phyloP scores from a whole-genome alignment of 2,888 invertebrate genomes.

The Drosophila cracens region DNA sequence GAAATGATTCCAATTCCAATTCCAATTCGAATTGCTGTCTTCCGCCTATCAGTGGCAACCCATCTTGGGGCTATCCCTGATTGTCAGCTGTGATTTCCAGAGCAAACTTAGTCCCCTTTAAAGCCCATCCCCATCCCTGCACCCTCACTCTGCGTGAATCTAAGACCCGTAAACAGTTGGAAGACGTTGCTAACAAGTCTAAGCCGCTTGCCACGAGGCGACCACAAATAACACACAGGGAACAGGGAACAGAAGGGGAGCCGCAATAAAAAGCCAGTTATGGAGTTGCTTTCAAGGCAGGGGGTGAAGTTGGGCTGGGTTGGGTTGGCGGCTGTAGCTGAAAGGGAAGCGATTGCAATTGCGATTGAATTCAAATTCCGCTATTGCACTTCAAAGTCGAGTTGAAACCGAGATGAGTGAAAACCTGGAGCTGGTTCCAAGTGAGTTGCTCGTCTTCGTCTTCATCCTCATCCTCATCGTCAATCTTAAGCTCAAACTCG shows the following conservation, averaged over 20 bases:
- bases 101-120: not conserved
- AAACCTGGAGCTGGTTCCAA: conserved; percentile 47
- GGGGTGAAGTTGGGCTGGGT: not conserved
- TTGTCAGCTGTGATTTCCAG: conserved; percentile 40
- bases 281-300: conserved; percentile 2
- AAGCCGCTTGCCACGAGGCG: conserved; percentile 45
- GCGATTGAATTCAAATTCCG: conserved; percentile 75
- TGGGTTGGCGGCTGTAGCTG: not conserved
- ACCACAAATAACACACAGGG: conserved; percentile 39
- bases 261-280: conserved; percentile 48
- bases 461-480: conserved; percentile 14
- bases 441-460: conserved; percentile 26
- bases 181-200: conserved; percentile 69
- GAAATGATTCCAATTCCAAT: conserved; percentile 14
- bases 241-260: conserved; percentile 17
- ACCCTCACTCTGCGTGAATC: not conserved
- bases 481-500: conserved; percentile 2
- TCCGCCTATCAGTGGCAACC: conserved; percentile 29
- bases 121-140: not conserved
- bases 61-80: conserved; percentile 48
- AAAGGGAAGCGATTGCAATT: conserved; percentile 55
- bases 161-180: conserved; percentile 51
- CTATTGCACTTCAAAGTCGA: conserved; percentile 69
- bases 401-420: conserved; percentile 48
- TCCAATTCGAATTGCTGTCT: conserved; percentile 23